Percentiles rank a stretch among this genome's conserved stretches.
Evolutionary conservation across 2,797 vertebrate species (phyloP).

Genomic region (Pipistrellus pipistrellus): DNA sequence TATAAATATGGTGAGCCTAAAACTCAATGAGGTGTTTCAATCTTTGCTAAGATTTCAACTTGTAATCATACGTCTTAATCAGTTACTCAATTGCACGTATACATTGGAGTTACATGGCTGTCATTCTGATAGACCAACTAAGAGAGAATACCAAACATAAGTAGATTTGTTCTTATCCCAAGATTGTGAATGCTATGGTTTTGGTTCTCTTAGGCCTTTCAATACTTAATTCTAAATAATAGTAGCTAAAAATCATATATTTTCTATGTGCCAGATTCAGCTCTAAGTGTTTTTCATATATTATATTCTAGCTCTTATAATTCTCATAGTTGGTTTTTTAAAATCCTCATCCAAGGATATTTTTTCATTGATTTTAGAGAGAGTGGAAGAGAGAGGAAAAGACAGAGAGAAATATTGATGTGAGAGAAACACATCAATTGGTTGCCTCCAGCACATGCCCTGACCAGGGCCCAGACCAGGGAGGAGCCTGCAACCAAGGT

Average conservation of each 20-base stretch:
- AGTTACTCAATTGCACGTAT: slow-evolving; percentile 10
- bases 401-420: too few relatives aligned
- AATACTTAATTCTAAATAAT: slow-evolving; percentile 39
- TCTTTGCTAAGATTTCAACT: slow-evolving; percentile 55
- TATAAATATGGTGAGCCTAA: slow-evolving; percentile 62
- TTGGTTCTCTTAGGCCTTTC: neutral
- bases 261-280: slow-evolving; percentile 4
- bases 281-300: neutral
- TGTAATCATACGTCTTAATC: slow-evolving; percentile 34
- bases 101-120: neutral
- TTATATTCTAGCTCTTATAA: neutral
- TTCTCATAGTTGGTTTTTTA: neutral
- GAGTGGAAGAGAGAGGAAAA: too few relatives aligned
- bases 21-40: slow-evolving; percentile 23
- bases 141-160: neutral
- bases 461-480: too few relatives aligned
- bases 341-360: too few relatives aligned
- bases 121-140: slow-evolving; percentile 14
- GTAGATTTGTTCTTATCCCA: neutral
- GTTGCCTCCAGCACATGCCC: too few relatives aligned
- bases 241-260: neutral
- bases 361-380: too few relatives aligned
- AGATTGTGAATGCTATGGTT: neutral
- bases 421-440: too few relatives aligned
- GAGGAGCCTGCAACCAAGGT: too few relatives aligned